Evolutionary conservation across 1,140 invertebrate genomes (phyloP).

Genomic region (Coenobita brevimanus): DNA sequence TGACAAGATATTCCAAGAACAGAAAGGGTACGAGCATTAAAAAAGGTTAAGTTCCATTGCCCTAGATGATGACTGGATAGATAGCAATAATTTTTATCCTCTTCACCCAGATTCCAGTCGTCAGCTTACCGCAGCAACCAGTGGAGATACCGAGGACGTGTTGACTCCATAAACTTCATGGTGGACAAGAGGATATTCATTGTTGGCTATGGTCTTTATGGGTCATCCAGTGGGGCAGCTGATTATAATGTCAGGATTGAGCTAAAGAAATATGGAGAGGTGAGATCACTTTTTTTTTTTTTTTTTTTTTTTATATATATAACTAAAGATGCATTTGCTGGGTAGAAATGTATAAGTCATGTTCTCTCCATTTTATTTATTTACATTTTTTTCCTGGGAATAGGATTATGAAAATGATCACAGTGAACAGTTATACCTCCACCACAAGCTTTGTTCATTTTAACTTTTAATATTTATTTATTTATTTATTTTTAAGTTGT

Average conservation of each 20-base stretch:
- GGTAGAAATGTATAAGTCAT: not conserved
- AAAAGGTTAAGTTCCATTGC: no score
- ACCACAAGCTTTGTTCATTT: not conserved
- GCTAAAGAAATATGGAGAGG: conserved; percentile 84
- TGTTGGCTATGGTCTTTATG: conserved; percentile 93
- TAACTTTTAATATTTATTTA: not conserved
- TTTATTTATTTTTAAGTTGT: not conserved
- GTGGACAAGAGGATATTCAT: conserved; percentile 94
- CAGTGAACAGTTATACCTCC: no score
- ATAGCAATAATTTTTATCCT: no score
- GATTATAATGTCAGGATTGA: conserved; percentile 94
- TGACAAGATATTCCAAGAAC: no score
- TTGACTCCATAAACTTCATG: conserved; percentile 94
- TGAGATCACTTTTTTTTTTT: not conserved
- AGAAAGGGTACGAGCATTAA: no score
- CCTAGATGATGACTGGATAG: no score
- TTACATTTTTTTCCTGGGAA: conserved; percentile 4
- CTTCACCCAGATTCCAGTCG: conserved; percentile 86
- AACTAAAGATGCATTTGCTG: no score
- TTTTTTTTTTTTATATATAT: not conserved
- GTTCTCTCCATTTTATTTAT: not conserved
- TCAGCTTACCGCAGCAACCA: conserved; percentile 97
- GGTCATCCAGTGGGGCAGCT: conserved; percentile 91
- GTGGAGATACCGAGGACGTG: conserved; percentile 92
- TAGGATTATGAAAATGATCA: no score